Percentiles rank a stretch among this genome's conserved stretches.
Conservation (phyloP, 2,113 vertebrate species). For the Narcine bancroftii region DNA sequence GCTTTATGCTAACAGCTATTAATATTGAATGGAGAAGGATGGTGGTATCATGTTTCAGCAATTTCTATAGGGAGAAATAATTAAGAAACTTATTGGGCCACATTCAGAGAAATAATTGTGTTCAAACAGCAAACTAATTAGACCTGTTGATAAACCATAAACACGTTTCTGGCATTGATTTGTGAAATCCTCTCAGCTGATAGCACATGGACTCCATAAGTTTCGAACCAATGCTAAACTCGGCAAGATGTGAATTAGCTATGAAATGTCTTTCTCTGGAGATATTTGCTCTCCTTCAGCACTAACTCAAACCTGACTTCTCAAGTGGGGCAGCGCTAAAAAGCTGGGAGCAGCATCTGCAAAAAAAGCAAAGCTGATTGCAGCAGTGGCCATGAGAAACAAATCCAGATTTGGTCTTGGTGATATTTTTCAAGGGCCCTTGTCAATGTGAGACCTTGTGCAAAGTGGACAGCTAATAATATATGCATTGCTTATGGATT, state of each 20-base stretch:
- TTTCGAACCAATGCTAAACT: background rate
- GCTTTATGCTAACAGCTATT: background rate
- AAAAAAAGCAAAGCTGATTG: background rate
- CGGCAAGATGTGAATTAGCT: background rate
- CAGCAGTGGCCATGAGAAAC: background rate
- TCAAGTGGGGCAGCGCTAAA: background rate
- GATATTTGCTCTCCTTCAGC: background rate
- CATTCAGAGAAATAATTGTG: background rate
- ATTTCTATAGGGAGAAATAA: background rate
- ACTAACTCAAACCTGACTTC: background rate
- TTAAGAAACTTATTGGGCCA: background rate
- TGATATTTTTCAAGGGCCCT: background rate
- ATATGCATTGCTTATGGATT: background rate
- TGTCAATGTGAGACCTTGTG: background rate
- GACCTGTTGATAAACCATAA: background rate
- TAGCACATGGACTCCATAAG: background rate
- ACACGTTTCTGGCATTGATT: background rate
- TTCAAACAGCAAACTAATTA: background rate
- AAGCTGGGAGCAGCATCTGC: background rate
- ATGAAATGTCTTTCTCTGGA: background rate
- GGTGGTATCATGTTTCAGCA: background rate
- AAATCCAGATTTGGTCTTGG: background rate
- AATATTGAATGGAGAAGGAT: background rate
- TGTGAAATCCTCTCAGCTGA: background rate
- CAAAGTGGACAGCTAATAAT: background rate